phyloP scores from a whole-genome alignment of 2,888 invertebrate genomes.

The Crocallis elinguaria region DNA sequence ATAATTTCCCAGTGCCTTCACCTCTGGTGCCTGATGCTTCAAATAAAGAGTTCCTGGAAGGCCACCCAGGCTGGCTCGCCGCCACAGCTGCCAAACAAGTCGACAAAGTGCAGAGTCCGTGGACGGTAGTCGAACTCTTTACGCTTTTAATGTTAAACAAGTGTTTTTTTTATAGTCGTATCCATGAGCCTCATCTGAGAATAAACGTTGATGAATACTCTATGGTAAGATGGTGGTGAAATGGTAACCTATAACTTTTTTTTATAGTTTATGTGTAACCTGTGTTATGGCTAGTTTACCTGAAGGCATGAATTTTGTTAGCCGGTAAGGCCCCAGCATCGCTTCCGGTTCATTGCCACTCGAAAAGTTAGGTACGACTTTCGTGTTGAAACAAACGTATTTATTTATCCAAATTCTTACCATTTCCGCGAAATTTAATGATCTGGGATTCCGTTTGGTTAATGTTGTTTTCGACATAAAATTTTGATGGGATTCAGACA shows the following conservation, averaged over 20 bases:
- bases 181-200: background rate
- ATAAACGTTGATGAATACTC: no score
- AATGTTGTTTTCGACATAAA: constrained; percentile 13
- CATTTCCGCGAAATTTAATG: constrained; percentile 7
- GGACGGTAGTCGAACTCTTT: background rate
- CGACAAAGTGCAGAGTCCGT: constrained; percentile 29
- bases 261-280: no score
- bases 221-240: no score
- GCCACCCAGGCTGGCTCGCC: constrained; percentile 34
- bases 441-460: constrained; percentile 16
- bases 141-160: background rate
- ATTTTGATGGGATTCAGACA: constrained; percentile 16
- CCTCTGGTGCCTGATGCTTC: background rate
- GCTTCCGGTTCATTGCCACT: no score
- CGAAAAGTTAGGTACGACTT: no score
- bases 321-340: no score
- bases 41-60: constrained; percentile 31
- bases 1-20: constrained; percentile 2
- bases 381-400: constrained; percentile 23
- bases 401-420: constrained; percentile 4
- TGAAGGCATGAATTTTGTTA: no score
- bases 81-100: constrained; percentile 33
- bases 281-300: no score
- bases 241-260: no score
- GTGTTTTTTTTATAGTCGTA: background rate